Percentiles rank a stretch among this genome's conserved stretches.
These are phyloP conservation scores for Gadus chalcogrammus DNA, from an alignment of 2,113 vertebrate species.

Conservation along the genomic window DNA sequence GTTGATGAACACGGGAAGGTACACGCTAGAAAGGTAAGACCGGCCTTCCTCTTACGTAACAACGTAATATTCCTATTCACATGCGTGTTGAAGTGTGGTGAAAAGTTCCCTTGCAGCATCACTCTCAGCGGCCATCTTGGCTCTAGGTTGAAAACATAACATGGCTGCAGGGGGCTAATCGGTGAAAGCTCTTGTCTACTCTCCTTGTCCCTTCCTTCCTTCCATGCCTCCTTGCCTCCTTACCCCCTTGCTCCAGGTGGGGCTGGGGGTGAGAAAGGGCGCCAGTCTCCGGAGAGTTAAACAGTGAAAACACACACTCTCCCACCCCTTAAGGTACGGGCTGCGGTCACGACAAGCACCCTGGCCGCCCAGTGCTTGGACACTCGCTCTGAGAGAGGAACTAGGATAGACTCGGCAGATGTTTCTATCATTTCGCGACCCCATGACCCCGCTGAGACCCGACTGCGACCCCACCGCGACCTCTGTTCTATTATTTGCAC, in stretches of 20 bases:
- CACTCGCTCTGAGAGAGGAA: conserved; percentile 1
- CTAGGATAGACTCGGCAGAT: conserved; percentile 15
- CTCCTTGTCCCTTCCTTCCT: conserved; percentile 42
- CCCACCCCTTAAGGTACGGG: conserved; percentile 69
- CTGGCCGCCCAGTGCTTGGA: conserved; percentile 58
- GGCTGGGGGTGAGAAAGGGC: conserved; percentile 87
- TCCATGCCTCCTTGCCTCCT: conserved; percentile 58
- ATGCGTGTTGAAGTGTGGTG: too few relatives aligned
- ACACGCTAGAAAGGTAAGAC: conserved; percentile 82
- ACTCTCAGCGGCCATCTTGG: too few relatives aligned
- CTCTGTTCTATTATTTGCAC: too few relatives aligned
- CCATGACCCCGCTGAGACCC: neutral
- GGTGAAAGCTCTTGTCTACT: conserved; percentile 16
- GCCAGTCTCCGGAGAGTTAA: conserved; percentile 91
- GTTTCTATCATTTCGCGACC: neutral
- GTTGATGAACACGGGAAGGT: conserved; percentile 85
- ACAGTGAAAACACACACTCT: conserved; percentile 79
- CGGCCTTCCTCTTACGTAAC: conserved; percentile 28
- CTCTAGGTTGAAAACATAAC: too few relatives aligned
- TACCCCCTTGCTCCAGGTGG: conserved; percentile 72
- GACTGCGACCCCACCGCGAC: neutral
- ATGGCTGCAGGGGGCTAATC: neutral
- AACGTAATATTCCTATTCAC: neutral
- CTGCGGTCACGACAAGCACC: conserved; percentile 47
- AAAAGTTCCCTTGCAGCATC: too few relatives aligned